These are phyloP conservation scores for Alviniconcha marisindica DNA, from an alignment of 1,140 invertebrate species.

Conservation along the genomic window DNA sequence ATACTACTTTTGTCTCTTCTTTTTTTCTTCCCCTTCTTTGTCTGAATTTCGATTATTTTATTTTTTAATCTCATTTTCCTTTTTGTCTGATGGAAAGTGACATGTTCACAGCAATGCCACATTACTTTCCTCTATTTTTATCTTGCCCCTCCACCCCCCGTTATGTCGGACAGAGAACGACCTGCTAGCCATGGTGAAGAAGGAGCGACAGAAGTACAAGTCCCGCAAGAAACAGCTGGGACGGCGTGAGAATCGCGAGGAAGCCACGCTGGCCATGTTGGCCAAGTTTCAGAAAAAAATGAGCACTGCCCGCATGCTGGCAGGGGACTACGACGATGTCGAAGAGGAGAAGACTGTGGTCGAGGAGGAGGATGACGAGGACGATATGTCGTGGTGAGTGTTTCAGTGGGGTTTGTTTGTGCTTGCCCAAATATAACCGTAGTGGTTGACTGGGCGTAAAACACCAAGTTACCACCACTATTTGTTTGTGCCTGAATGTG, in stretches of 20 bases:
- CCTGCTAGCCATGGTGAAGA: conserved; percentile 84
- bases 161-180: conserved; percentile 80
- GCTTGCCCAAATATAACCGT: neutral
- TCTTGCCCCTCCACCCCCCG: too few relatives aligned
- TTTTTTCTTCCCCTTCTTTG: too few relatives aligned
- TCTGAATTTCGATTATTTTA: too few relatives aligned
- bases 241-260: conserved; percentile 79
- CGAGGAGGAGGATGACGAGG: conserved; percentile 68
- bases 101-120: too few relatives aligned
- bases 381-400: conserved; percentile 73
- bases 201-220: conserved; percentile 88
- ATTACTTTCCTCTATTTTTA: too few relatives aligned
- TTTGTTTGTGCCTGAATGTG: neutral
- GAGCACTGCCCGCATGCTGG: conserved; percentile 78
- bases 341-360: conserved; percentile 72
- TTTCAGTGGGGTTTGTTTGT: neutral
- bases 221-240: conserved; percentile 80
- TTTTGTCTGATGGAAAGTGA: too few relatives aligned
- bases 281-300: conserved; percentile 90
- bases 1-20: too few relatives aligned
- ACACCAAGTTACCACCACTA: neutral
- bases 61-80: too few relatives aligned
- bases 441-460: neutral
- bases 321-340: conserved; percentile 72
- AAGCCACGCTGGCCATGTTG: conserved; percentile 84